Base-by-base conservation (phyloP, 2,888 invertebrate genomes). In the Apodemia duryi region DNA sequence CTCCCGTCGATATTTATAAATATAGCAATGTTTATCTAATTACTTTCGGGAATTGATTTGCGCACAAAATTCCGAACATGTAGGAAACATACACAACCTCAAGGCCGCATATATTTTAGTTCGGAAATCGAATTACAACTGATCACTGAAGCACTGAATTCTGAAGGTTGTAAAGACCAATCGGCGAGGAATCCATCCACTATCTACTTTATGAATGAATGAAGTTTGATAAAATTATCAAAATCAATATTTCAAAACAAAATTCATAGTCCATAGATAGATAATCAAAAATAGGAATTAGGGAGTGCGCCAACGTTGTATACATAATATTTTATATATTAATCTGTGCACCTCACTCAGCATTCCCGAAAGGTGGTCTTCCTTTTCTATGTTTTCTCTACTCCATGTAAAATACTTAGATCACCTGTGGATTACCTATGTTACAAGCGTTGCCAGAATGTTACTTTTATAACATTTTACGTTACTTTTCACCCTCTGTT, bases 21-120 rank as follows among this genome's bases (percentile, higher is more conserved):
- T 73, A 73, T 43, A 70, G 62, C 51, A 67, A 72, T 86, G 82
- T 86, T 85, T 85, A 83, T 78, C 74, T 76, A 77, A 76, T 75
- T 74, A 69, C 63, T 63, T 57, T 63, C 64, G 51, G 67, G 68
- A 76, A 77, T 75, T 75, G 73, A 74, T 78, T 75, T 70, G 70
- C 71, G 74, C 70, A 72, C 61, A 68, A 69, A 70, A 71, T 70
- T 69, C 70, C 63, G 64, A 71, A 73, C 71, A 71, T 73, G 73
- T 68, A 73, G n/a, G 49, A n/a, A 49, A 74, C 72, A 71, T 71
- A 70, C 21, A 41, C 62, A 65, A 60, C 35, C 32, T 51, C 62
- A 52, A 69, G 64, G 67, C 65, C 68, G 62, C 46, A 63, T 52
- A 61, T 49, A 49, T 49, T 49, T 49, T 49, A 49, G 49, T 49